Base-by-base conservation (phyloP, 2,888 invertebrate species). In the Drosophila histrio region DNA sequence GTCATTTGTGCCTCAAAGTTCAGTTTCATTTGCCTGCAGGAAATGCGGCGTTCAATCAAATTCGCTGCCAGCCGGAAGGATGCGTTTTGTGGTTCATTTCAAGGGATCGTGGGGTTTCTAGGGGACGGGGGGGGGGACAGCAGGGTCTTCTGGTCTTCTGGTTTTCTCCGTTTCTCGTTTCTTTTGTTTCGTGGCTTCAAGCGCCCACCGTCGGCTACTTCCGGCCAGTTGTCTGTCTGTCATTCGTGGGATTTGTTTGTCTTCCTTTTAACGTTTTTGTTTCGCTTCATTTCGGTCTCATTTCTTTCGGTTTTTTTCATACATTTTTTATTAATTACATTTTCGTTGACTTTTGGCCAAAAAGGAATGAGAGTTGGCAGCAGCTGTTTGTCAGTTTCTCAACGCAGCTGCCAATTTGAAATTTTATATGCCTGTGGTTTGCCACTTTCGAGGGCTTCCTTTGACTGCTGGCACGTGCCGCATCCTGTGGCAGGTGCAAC, bases 341-440 rank as follows among this genome's bases (percentile, higher is more conserved):
- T 72, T 57, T 43, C 19, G 30, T 43, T 22, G 22, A 21, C 28
- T 52, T 39, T 38, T 36, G 62, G 34, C 52, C 57, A 67, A 41
- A 21, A 47, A 22, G 30, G 53, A 26, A 11, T 11, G 19, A 9
- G 13, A 43, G 24, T 17, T 17, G 49, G 52, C 22, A 63, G 52
- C 72, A 72, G 72, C 57, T 68, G 68, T 28, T 30, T 38, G 49
- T 26, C 41, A 41, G 24, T 26, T 50, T 34, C 50, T 24, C 28
- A n/a, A 15, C 63, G 22, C 85, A 84, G 85, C 85, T 85, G 82
- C 47, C 72, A 85, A 82, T 70, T 75, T 70, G 85, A 78, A 75
- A 84, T 81, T 65, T 54, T 66, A 84, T 81, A 69, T 66, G 57
- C 66, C 13, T 84, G 79, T 54, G 81, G 79, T 41, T 46, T 22